A percentile compares a stretch with the other conserved stretches of the same genome.
These are phyloP conservation scores for Phrynocephalus guinanensis DNA, from an alignment of 2,797 vertebrate species.

Conservation along the genomic window DNA sequence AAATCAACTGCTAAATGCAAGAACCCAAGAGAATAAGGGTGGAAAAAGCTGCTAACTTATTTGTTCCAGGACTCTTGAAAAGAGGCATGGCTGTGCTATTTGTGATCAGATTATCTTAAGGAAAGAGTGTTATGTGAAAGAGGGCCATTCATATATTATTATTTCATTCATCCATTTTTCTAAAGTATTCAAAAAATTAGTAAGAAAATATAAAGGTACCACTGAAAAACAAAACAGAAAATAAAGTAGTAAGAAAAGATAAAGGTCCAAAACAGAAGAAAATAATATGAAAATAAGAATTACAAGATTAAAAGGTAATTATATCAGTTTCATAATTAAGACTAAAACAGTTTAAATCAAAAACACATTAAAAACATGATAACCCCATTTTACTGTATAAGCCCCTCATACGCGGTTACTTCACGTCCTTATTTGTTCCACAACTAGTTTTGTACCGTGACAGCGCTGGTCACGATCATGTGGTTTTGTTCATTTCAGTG, in stretches of 20 bases:
- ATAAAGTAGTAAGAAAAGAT: not conserved
- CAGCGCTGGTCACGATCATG: too few species aligned
- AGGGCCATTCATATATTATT: not conserved
- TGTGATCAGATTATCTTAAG: constrained; percentile 2
- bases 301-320: too few species aligned
- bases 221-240: not conserved
- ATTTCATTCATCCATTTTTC: not conserved
- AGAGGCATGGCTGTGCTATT: constrained; percentile 1
- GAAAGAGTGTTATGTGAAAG: not conserved
- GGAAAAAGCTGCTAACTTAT: constrained; percentile 29
- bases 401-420: too few species aligned
- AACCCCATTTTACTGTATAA: too few species aligned
- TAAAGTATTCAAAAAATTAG: too few species aligned
- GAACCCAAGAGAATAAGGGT: not conserved
- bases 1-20: not conserved
- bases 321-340: not conserved
- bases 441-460: too few species aligned
- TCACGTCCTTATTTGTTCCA: too few species aligned
- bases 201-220: not conserved
- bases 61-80: constrained; percentile 12
- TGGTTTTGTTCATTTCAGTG: too few species aligned
- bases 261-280: not conserved
- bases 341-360: not conserved
- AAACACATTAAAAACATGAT: not conserved
- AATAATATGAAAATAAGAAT: not conserved